Percentiles rank a stretch among this genome's conserved stretches.
phyloP scores from a whole-genome alignment of 37 sponge, comb jelly and placozoan genomes.

The Spongilla lacustris region DNA sequence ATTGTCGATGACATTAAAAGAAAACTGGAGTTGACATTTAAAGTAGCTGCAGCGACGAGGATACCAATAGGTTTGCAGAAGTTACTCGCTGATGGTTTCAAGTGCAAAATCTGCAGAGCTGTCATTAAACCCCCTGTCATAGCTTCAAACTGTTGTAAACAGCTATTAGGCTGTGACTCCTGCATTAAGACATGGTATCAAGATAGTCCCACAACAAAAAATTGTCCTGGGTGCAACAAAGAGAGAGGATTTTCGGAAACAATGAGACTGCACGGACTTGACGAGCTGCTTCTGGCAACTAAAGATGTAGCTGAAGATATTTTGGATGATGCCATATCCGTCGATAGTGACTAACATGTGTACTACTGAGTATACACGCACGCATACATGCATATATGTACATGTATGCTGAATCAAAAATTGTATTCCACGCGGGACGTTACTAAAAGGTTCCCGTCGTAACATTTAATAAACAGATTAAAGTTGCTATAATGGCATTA shows the following conservation, averaged over 20 bases:
- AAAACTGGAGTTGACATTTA: neutral
- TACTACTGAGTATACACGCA: no score
- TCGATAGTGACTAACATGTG: no score
- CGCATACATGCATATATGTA: no score
- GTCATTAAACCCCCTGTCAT: constrained; percentile 25
- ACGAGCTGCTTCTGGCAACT: constrained; percentile 15
- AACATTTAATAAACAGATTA: no score
- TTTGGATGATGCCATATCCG: no score
- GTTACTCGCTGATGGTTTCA: constrained; percentile 5
- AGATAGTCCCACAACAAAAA: neutral
- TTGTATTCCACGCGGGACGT: no score
- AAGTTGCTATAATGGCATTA: no score
- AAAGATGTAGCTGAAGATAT: no score
- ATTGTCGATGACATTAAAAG: neutral
- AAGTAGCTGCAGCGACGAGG: neutral
- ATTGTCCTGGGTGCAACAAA: constrained; percentile 23
- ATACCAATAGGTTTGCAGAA: neutral
- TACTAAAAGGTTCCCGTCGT: no score
- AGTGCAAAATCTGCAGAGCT: constrained; percentile 40
- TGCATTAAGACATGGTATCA: constrained; percentile 24
- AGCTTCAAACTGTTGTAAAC: constrained; percentile 14
- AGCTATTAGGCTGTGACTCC: constrained; percentile 18
- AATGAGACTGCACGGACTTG: constrained; percentile 25
- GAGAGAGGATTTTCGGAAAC: constrained; percentile 13
- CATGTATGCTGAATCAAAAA: no score